Percentiles rank a stretch among this genome's conserved stretches.
Conservation (phyloP, 2,113 vertebrate species). For the western clawed frog (Xenopus tropicalis) region DNA sequence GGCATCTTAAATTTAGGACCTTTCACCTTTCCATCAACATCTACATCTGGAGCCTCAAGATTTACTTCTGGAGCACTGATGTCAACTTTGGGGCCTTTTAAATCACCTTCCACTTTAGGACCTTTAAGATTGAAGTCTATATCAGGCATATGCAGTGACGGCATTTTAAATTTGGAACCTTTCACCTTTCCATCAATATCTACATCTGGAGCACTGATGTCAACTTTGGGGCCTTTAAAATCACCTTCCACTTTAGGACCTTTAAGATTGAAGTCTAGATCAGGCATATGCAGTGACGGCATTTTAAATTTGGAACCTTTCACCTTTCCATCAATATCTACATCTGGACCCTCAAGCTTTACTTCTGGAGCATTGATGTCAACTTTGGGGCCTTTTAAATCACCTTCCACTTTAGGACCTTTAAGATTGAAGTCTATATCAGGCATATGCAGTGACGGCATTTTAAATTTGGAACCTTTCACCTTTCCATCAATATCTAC, state of each 20-base stretch:
- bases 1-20: conserved; percentile 63
- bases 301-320: conserved; percentile 47
- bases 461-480: too few species aligned
- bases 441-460: too few species aligned
- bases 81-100: conserved; percentile 47
- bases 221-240: conserved; percentile 54
- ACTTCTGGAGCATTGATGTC: too few species aligned
- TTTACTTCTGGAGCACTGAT: conserved; percentile 45
- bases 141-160: conserved; percentile 47
- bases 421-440: too few species aligned
- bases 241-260: conserved; percentile 56
- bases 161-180: conserved; percentile 53
- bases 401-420: too few species aligned
- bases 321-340: too few species aligned
- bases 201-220: conserved; percentile 51
- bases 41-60: conserved; percentile 44
- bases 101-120: conserved; percentile 41
- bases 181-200: conserved; percentile 57
- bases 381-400: too few species aligned
- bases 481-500: too few species aligned
- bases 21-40: conserved; percentile 48
- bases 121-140: conserved; percentile 42
- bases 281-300: conserved; percentile 49
- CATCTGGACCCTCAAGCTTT: too few species aligned
- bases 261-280: conserved; percentile 51